Percentiles rank a stretch among this genome's conserved stretches.
phyloP scores from a whole-genome alignment of 2,113 vertebrate genomes.

The Cavia porcellus region DNA sequence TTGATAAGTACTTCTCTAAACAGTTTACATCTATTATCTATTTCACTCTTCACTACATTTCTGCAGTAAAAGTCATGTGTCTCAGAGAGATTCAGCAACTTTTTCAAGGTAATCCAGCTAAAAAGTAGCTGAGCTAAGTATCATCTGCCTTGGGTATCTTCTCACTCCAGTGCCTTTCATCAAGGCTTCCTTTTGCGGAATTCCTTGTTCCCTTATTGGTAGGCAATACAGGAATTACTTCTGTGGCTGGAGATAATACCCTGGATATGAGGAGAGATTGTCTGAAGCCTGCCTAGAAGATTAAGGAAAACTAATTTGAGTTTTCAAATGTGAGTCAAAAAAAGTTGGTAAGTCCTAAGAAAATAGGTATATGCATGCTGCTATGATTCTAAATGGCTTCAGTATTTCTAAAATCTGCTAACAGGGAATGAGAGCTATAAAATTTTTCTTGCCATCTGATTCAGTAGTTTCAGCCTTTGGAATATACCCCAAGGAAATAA shows the following conservation, averaged over 20 bases:
- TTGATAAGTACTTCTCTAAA: background rate
- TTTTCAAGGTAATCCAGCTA: constrained; percentile 1
- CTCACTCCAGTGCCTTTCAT: background rate
- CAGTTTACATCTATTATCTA: background rate
- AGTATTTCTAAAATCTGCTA: constrained; percentile 52
- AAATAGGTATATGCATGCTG: background rate
- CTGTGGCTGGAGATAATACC: background rate
- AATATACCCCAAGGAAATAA: constrained; percentile 60
- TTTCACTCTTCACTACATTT: background rate
- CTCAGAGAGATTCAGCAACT: background rate
- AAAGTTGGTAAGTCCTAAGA: background rate
- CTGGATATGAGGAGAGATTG: background rate
- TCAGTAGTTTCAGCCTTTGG: constrained; percentile 59
- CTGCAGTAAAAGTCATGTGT: background rate
- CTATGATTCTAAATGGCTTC: background rate
- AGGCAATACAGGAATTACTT: background rate
- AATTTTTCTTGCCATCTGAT: constrained; percentile 52
- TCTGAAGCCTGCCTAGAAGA: background rate
- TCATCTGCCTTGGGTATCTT: background rate
- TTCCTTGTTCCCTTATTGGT: background rate
- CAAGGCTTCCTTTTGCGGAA: background rate
- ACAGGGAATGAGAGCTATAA: constrained; percentile 50
- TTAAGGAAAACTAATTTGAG: constrained; percentile 50
- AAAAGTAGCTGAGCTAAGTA: background rate
- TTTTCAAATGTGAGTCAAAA: constrained; percentile 42